phyloP scores from a whole-genome alignment of 2,888 invertebrate species.

The Geotrupes spiniger region DNA sequence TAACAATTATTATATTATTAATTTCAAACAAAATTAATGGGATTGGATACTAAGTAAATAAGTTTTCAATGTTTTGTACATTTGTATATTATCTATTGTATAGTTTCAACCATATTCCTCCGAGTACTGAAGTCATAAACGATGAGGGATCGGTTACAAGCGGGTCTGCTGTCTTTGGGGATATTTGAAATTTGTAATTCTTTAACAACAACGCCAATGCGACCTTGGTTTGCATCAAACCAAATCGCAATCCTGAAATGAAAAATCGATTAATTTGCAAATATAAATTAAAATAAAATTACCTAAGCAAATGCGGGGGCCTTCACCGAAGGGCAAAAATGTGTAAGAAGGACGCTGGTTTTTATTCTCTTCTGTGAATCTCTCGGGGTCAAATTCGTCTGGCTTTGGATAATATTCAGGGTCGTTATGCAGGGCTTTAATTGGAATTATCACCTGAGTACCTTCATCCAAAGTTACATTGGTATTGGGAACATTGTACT shows the following conservation, averaged over 20 bases:
- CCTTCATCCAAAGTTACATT: slow-evolving; percentile 15
- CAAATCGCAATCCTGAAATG: slow-evolving; percentile 39
- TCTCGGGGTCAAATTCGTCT: slow-evolving; percentile 40
- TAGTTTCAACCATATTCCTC: slow-evolving; percentile 34
- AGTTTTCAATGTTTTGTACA: too few species aligned
- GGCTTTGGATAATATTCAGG: slow-evolving; percentile 38
- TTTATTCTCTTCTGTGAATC: slow-evolving; percentile 36
- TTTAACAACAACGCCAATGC: slow-evolving; percentile 30
- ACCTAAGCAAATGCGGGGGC: slow-evolving; percentile 22
- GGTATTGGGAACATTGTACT: slow-evolving; percentile 21
- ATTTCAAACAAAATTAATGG: too few species aligned
- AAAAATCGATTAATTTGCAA: not conserved
- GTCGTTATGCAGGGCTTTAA: slow-evolving; percentile 12
- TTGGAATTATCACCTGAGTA: slow-evolving; percentile 9
- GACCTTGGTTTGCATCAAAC: slow-evolving; percentile 38
- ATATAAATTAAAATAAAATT: not conserved
- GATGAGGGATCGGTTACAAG: slow-evolving; percentile 28
- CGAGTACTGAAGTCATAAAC: slow-evolving; percentile 25
- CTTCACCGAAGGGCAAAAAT: slow-evolving; percentile 36
- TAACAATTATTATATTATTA: too few species aligned
- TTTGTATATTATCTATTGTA: too few species aligned
- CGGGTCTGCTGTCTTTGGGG: slow-evolving; percentile 32
- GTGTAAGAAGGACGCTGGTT: slow-evolving; percentile 26
- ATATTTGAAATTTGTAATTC: slow-evolving; percentile 33
- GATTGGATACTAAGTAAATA: too few species aligned